Evolutionary conservation across 2,888 invertebrate genomes (phyloP), one percentile per base, ranked within the genome.

Genomic region (Charanyca ferruginea): DNA sequence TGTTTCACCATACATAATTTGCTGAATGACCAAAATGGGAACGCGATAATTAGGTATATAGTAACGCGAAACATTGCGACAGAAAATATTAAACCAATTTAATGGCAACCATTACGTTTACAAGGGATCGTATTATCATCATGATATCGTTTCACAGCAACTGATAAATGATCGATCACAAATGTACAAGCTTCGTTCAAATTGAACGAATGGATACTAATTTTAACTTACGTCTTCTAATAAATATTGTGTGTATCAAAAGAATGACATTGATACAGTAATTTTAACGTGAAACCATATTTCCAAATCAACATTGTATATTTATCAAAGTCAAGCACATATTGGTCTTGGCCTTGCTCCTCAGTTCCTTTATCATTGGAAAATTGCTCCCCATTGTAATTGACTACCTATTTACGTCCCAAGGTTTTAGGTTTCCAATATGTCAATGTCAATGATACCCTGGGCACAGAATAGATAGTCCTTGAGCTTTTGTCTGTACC

Each of bases 361-460:
- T 70, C 35, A 25, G n/a, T 28, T 41, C 16, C 25, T 20, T 32
- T 58, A 8, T 47, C 41, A 49, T 49, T 23, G 16, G 52, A 8
- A 65, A 57, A 63, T 35, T 41, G 13, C 13, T 42, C 25, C 38
- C 8, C 13, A 52, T 73, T 72, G 55, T 73, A 65, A 52, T 25
- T 55, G 20, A 23, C 42, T 23, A n/a, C n/a, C n/a, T n/a, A 25
- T 58, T 61, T 66, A 41, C 41, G 67, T 48, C 25, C 32, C 53
- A 64, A 77, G 61, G 77, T 4, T 32, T 13, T 13, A 20, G 9
- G 18, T 47, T 47, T 32, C 35, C 61, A 68, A 66, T 68, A 66
- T 47, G 53, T 65, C 65, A 64, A 22, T 72, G 65, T 42, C 42
- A 42, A 35, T 22, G 35, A 9, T 63, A 25, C 64, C 18, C 35